Evolutionary conservation across 2,888 invertebrate species (phyloP).

Genomic region (Eristalis pertinax): DNA sequence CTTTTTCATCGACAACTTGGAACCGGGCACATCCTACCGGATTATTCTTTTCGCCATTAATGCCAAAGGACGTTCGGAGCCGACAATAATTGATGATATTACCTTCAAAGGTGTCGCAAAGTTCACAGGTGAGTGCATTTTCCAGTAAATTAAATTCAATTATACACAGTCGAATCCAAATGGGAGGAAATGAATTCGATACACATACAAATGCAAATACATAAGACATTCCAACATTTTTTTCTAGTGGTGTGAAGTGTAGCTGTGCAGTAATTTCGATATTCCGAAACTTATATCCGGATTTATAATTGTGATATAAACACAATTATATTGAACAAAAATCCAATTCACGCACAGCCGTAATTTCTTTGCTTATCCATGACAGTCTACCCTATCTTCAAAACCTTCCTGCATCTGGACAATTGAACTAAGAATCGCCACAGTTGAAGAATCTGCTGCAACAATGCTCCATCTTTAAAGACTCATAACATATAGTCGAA

Average conservation of each 20-base stretch:
- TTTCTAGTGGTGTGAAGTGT: too few relatives aligned
- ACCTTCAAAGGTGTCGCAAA: conserved; percentile 93
- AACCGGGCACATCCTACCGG: conserved; percentile 89
- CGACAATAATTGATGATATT: conserved; percentile 91
- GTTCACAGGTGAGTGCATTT: conserved; percentile 87
- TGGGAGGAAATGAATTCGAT: neutral
- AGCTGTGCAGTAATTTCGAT: too few relatives aligned
- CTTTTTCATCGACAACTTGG: conserved; percentile 83
- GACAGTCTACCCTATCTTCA: conserved; percentile 30
- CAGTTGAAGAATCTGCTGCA: conserved; percentile 1
- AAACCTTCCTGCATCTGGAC: neutral
- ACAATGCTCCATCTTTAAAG: conserved; percentile 58
- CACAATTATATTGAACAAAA: conserved; percentile 35
- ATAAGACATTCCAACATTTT: neutral
- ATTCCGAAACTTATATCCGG: neutral
- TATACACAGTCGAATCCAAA: conserved; percentile 24
- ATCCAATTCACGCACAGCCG: neutral
- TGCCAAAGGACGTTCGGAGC: conserved; percentile 93
- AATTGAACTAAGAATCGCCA: conserved; percentile 1
- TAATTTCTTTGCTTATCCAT: conserved; percentile 61
- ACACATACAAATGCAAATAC: neutral
- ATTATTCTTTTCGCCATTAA: conserved; percentile 93
- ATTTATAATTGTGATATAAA: conserved; percentile 21
- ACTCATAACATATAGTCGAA: conserved; percentile 17
- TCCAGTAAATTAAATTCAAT: conserved; percentile 63